Conservation (phyloP, 2,797 vertebrate genomes). For the Enteromius afrohamiltoni region DNA sequence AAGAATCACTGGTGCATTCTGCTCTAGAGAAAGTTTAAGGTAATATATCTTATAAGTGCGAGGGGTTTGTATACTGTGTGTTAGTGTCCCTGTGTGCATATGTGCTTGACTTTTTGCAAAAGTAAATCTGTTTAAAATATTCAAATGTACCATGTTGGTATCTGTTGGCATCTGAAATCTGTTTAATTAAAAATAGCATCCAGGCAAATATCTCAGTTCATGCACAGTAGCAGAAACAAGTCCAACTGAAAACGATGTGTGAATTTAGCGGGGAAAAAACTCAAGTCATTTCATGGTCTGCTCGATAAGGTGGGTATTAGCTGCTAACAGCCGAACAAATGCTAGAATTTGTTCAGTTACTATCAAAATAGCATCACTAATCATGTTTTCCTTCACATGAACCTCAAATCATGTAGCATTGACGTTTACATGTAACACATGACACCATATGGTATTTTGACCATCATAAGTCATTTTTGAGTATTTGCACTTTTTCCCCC, state of each 20-base stretch:
- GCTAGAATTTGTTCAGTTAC: background rate
- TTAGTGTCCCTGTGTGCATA: background rate
- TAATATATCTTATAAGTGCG: background rate
- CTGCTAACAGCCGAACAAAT: background rate
- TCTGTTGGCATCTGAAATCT: background rate
- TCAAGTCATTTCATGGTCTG: too few species aligned
- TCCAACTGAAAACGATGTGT: background rate
- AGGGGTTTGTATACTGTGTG: background rate
- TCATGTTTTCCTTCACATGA: background rate
- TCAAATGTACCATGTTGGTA: background rate
- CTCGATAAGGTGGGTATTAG: background rate
- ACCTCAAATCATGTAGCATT: background rate
- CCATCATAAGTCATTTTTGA: background rate
- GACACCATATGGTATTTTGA: background rate
- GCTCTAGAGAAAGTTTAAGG: conserved; percentile 2
- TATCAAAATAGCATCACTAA: background rate
- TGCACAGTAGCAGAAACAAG: background rate
- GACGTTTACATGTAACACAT: background rate
- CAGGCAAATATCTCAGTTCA: background rate
- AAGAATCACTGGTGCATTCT: conserved; percentile 9
- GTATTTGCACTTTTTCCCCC: background rate
- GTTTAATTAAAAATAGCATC: background rate
- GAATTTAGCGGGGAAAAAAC: background rate
- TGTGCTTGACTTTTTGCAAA: background rate
- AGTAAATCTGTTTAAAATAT: background rate